Base-by-base conservation (phyloP, 2,797 vertebrate genomes). In the Lepilemur ruficaudatus region DNA sequence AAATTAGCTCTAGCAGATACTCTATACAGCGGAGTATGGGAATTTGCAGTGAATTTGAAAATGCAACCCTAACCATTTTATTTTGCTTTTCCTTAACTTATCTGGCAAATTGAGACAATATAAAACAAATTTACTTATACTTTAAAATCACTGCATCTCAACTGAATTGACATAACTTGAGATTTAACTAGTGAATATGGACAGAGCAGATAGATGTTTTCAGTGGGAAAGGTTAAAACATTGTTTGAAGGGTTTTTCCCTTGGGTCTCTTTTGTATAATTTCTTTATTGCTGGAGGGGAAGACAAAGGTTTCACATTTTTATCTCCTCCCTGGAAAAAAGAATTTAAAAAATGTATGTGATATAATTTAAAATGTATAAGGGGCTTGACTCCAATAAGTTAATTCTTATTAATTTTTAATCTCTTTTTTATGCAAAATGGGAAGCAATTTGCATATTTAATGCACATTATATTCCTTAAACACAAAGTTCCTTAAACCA, bases 381-480 rank as follows among this genome's bases (percentile, higher is more conserved):
- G 63, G 20, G 7, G 15, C 8, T 89, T 91, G 32, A 15, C 9
- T 59, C n/a, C 32, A 83, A 30, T 73, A 93, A 92, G 7, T 83
- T 46, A 90, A 55, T 90, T 87, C 35, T 85, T 90, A 73, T 14
- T 92, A 83, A 84, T 95, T 93, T 94, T 92, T 61, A 94, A 28
- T 84, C 12, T 32, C 57, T 80, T 89, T 91, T 63, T 50, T 63
- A 41, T 86, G 23, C 2, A 73, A 93, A 55, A 63, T 41, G 67
- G 48, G 35, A 94, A 96, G 84, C 83, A 10, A 78, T 97, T 38
- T 96, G 46, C 50, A 72, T 93, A 12, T 93, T 97, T 92, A 85
- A 98, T 92, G 89, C 32, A 93, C 20, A 83, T 41, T 30, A 35
- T 73, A 32, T 12, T 72, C 2, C 86, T 93, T 95, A 83, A 83